A percentile compares a stretch with the other conserved stretches of the same genome.
Evolutionary conservation across 2,113 vertebrate species (phyloP).

Genomic region (Agelaius tricolor): DNA sequence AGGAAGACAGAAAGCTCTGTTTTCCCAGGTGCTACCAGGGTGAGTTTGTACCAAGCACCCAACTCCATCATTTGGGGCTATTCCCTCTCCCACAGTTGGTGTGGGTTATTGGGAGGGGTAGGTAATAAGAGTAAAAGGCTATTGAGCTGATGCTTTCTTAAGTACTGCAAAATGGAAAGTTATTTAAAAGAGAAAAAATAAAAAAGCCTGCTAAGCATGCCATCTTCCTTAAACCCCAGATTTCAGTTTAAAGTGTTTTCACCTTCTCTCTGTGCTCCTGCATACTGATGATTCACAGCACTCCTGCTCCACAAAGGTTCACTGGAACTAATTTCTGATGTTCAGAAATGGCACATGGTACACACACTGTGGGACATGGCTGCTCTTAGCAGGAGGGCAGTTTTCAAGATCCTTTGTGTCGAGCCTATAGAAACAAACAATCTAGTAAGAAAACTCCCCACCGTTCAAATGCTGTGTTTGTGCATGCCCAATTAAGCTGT

Average conservation of each 20-base stretch:
- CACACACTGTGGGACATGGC: neutral
- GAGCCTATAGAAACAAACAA: neutral
- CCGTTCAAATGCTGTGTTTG: accelerated
- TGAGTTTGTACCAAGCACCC: neutral
- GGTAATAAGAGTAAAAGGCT: neutral
- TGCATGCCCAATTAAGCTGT: neutral
- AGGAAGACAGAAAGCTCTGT: neutral
- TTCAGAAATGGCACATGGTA: neutral
- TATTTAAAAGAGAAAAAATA: neutral
- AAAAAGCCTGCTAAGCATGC: neutral
- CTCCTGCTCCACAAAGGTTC: neutral
- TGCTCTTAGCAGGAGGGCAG: neutral
- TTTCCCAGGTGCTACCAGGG: neutral
- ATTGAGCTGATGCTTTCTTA: neutral
- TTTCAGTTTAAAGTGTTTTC: neutral
- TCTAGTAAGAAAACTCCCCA: neutral
- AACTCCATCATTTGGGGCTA: neutral
- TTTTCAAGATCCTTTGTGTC: neutral
- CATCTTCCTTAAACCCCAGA: neutral
- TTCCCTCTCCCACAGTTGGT: accelerated
- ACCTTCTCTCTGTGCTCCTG: neutral
- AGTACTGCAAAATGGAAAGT: neutral
- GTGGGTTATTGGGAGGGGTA: neutral
- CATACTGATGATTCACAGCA: neutral
- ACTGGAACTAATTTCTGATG: neutral